Percentiles rank a stretch among this genome's conserved stretches.
Conservation (phyloP, 2,888 invertebrate species). For the Lepidocyrtoides sp. region DNA sequence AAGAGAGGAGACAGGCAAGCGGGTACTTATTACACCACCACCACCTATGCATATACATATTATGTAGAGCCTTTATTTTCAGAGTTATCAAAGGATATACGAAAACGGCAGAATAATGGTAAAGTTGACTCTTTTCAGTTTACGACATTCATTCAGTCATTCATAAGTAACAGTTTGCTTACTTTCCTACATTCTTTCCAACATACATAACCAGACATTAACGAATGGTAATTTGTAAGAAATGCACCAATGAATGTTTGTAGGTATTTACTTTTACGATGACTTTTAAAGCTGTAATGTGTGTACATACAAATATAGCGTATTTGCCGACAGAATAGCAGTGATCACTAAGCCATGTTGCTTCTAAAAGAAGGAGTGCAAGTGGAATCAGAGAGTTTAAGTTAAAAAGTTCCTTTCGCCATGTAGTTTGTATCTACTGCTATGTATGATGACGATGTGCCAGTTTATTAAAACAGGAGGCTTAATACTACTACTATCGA, state of each 20-base stretch:
- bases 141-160: slow-evolving; percentile 61
- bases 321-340: neutral
- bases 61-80: slow-evolving; percentile 33
- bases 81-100: slow-evolving; percentile 45
- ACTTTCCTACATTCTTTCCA: neutral
- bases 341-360: neutral
- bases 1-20: neutral
- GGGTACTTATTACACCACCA: no score
- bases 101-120: slow-evolving; percentile 57
- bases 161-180: slow-evolving; percentile 45
- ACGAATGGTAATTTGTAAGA: slow-evolving; percentile 48
- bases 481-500: slow-evolving; percentile 64
- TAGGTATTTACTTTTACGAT: slow-evolving; percentile 37
- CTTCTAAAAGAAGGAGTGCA: neutral
- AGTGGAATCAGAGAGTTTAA: slow-evolving; percentile 1
- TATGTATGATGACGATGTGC: slow-evolving; percentile 49
- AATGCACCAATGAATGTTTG: slow-evolving; percentile 3
- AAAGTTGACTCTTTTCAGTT: slow-evolving; percentile 62
- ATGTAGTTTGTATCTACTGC: neutral
- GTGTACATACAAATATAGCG: neutral
- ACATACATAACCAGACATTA: slow-evolving; percentile 37
- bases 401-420: slow-evolving; percentile 58
- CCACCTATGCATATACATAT: neutral
- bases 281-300: slow-evolving; percentile 15
- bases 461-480: slow-evolving; percentile 74